These are phyloP conservation scores for Epizoanthus scotinus DNA, from an alignment of 92 coral and sea anemone genomes.

Conservation along the genomic window DNA sequence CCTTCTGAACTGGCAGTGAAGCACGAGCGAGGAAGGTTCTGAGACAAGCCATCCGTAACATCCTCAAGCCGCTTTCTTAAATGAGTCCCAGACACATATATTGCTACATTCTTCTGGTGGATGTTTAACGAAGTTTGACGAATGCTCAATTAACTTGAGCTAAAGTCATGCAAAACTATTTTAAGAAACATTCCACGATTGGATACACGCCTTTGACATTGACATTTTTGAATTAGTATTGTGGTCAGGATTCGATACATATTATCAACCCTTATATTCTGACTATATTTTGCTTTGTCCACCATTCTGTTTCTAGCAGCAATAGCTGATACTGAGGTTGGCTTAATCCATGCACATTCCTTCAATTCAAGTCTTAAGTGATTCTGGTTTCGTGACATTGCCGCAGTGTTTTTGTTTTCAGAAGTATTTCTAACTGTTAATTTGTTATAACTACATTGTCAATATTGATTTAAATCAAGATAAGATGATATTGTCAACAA, in stretches of 20 bases:
- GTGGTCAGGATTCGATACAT: not conserved
- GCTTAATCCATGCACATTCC: too few relatives aligned
- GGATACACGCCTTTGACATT: not conserved
- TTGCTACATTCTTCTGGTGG: not conserved
- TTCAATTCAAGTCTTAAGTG: too few relatives aligned
- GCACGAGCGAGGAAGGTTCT: too few relatives aligned
- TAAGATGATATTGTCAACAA: not conserved
- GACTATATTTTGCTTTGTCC: not conserved
- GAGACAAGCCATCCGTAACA: too few relatives aligned
- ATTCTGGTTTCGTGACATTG: constrained; percentile 13
- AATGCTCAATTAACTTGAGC: constrained; percentile 1
- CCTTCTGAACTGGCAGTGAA: not conserved
- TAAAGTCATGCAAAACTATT: constrained; percentile 13
- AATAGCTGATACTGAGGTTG: too few relatives aligned
- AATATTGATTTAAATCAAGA: not conserved
- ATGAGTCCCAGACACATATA: constrained; percentile 2
- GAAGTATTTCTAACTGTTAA: not conserved
- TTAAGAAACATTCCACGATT: not conserved
- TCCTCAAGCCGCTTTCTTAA: not conserved
- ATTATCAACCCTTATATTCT: not conserved
- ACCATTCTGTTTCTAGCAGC: not conserved
- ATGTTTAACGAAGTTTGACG: constrained; percentile 25
- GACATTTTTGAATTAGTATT: not conserved
- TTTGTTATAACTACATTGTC: too few relatives aligned
- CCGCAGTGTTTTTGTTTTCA: not conserved